Evolutionary conservation across 2,888 invertebrate species (phyloP).

Genomic region (Epirrhoe alternata): DNA sequence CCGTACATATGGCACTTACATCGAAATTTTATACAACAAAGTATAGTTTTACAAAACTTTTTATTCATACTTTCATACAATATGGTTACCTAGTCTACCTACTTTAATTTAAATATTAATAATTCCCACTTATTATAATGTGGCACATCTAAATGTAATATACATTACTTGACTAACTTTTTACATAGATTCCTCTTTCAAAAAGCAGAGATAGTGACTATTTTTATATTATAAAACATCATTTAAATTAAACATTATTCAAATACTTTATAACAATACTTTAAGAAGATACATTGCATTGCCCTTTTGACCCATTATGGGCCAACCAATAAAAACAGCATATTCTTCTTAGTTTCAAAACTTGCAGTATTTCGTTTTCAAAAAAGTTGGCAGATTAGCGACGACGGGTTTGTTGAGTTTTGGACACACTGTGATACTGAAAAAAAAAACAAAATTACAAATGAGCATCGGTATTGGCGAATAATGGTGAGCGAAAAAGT

Average conservation of each 20-base stretch:
- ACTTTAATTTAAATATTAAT: constrained; percentile 1
- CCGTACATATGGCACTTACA: no score
- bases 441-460: constrained; percentile 56
- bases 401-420: constrained; percentile 87
- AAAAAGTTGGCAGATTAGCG: constrained; percentile 84
- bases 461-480: no score
- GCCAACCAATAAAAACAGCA: not conserved
- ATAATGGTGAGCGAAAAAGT: no score
- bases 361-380: constrained; percentile 78
- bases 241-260: constrained; percentile 19
- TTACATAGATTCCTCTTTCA: constrained; percentile 8
- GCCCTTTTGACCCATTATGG: constrained; percentile 2
- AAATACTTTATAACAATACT: constrained; percentile 48
- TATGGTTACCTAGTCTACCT: not conserved
- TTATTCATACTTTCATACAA: no score
- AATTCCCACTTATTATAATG: constrained; percentile 20
- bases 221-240: not conserved
- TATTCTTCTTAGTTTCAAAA: constrained; percentile 52
- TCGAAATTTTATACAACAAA: no score
- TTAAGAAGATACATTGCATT: constrained; percentile 29
- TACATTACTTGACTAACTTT: constrained; percentile 36
- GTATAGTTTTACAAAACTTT: no score
- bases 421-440: constrained; percentile 89
- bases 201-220: not conserved
- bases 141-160: constrained; percentile 32